These are phyloP conservation scores for Allophyes oxyacanthae DNA, from an alignment of 2,888 invertebrate genomes.

Conservation along the genomic window DNA sequence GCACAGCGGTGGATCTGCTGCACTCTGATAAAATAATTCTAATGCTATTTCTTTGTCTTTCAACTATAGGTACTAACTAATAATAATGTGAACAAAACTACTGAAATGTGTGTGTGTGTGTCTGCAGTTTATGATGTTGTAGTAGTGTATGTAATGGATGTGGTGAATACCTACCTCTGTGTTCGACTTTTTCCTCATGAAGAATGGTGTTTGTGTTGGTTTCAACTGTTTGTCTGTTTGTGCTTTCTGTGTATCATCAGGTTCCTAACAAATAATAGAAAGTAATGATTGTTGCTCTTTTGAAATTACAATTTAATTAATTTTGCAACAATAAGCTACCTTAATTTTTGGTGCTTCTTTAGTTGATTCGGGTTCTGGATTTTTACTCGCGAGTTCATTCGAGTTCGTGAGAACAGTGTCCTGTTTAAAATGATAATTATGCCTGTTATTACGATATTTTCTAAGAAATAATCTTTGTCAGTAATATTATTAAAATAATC, in stretches of 20 bases:
- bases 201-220: slow-evolving; percentile 63
- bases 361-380: slow-evolving; percentile 26
- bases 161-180: slow-evolving; percentile 64
- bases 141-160: slow-evolving; percentile 7
- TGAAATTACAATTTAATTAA: slow-evolving; percentile 2
- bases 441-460: not conserved
- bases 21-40: too few species aligned
- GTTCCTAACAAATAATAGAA: slow-evolving; percentile 57
- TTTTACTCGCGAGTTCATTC: too few species aligned
- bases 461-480: not conserved
- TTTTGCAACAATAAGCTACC: slow-evolving; percentile 24
- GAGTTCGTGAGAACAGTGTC: slow-evolving; percentile 1
- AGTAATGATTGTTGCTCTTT: slow-evolving; percentile 1
- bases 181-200: slow-evolving; percentile 65
- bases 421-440: slow-evolving; percentile 31
- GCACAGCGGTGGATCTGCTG: too few species aligned
- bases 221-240: slow-evolving; percentile 55
- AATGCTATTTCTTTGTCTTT: too few species aligned
- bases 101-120: slow-evolving; percentile 1
- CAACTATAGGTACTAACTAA: too few species aligned
- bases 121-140: slow-evolving; percentile 11
- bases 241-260: slow-evolving; percentile 61
- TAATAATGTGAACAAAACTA: not conserved
- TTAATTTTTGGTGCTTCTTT: slow-evolving; percentile 36
- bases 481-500: slow-evolving; percentile 2